Percentiles rank a stretch among this genome's conserved stretches.
These are phyloP conservation scores for Melanchra persicariae DNA, from an alignment of 2,888 invertebrate species.

Conservation along the genomic window DNA sequence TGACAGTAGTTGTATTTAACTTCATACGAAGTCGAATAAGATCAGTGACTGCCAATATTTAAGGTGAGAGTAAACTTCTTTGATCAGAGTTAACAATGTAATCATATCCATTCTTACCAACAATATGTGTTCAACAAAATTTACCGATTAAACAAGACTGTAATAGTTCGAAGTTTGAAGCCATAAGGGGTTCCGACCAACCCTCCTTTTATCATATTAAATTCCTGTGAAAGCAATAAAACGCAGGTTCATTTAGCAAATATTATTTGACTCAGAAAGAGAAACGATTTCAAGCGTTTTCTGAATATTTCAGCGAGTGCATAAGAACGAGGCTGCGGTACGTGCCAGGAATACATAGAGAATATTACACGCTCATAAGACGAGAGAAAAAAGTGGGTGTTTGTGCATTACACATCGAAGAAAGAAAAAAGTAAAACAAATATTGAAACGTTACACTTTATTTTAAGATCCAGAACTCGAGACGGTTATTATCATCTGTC, in stretches of 20 bases:
- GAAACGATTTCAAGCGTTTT: slow-evolving; percentile 42
- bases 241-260: slow-evolving; percentile 18
- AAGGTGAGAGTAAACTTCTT: not conserved
- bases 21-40: not conserved
- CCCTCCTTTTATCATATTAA: not conserved
- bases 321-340: slow-evolving; percentile 33
- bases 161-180: slow-evolving; percentile 4
- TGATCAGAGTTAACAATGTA: slow-evolving; percentile 9
- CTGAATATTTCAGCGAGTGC: slow-evolving; percentile 50
- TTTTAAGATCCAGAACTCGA: slow-evolving; percentile 25
- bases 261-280: slow-evolving; percentile 22
- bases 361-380: slow-evolving; percentile 35
- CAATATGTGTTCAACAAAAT: slow-evolving; percentile 9
- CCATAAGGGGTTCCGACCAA: not conserved
- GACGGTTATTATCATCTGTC: not conserved
- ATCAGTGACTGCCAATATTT: not conserved
- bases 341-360: slow-evolving; percentile 54
- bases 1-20: too few relatives aligned
- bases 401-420: slow-evolving; percentile 15
- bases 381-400: slow-evolving; percentile 28
- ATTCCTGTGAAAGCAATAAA: not conserved
- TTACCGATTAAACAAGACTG: slow-evolving; percentile 15
- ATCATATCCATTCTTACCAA: slow-evolving; percentile 9
- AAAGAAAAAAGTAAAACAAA: slow-evolving; percentile 41
- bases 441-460: slow-evolving; percentile 26